Percentiles rank a stretch among this genome's conserved stretches.
Conservation (phyloP, 2,113 vertebrate species). For the Cavia porcellus region DNA sequence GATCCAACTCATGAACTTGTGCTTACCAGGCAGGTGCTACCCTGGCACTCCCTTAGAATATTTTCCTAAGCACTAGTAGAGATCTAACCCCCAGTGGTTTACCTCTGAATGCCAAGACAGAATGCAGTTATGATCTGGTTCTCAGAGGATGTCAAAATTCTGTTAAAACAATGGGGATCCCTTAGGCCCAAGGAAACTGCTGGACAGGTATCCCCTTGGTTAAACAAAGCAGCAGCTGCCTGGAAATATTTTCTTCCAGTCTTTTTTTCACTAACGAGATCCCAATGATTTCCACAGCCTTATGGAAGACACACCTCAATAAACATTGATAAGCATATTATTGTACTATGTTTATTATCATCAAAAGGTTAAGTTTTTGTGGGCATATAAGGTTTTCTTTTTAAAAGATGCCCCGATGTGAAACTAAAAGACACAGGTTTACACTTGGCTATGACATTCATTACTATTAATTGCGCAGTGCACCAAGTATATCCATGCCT, state of each 20-base stretch:
- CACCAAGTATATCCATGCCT: background rate
- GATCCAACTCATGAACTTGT: no score
- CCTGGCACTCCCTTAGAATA: no score
- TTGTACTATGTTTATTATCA: background rate
- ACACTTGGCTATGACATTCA: background rate
- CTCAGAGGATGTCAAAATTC: background rate
- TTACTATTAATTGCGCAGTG: background rate
- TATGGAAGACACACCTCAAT: background rate
- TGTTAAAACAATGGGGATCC: background rate
- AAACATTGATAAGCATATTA: background rate
- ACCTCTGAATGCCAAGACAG: background rate
- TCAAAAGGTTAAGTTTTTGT: background rate
- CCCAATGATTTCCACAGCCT: background rate
- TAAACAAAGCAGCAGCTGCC: background rate
- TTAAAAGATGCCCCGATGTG: background rate
- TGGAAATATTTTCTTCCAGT: background rate
- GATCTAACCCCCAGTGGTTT: background rate
- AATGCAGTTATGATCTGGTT: background rate
- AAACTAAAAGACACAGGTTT: background rate
- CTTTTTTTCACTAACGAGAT: background rate
- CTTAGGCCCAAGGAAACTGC: background rate
- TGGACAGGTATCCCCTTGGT: background rate
- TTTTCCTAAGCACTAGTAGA: background rate
- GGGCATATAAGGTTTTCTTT: background rate
- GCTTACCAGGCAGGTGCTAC: no score